A percentile compares a stretch with the other conserved stretches of the same genome.
These are phyloP conservation scores for Danio tinwini DNA, from an alignment of 2,797 vertebrate genomes.

Conservation along the genomic window DNA sequence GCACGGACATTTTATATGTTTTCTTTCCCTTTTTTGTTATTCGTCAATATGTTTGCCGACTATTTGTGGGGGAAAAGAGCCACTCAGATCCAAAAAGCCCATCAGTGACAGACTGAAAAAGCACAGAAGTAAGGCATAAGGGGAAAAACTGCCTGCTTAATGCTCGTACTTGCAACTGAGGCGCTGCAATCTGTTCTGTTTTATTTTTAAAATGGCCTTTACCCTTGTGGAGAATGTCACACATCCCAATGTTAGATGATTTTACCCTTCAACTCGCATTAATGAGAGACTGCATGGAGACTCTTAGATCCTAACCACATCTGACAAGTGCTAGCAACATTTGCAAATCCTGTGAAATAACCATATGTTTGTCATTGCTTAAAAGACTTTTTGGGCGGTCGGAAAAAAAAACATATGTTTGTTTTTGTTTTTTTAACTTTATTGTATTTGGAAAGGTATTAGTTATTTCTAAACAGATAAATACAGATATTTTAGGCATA, in stretches of 20 bases:
- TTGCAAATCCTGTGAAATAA: constrained; percentile 49
- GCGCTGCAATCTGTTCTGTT: constrained; percentile 51
- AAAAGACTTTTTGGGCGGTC: constrained; percentile 31
- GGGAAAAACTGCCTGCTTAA: constrained; percentile 48
- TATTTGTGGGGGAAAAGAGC: constrained; percentile 55
- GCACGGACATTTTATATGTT: constrained; percentile 35
- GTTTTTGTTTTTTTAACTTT: constrained; percentile 17
- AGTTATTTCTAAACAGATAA: neutral
- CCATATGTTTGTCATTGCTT: constrained; percentile 46
- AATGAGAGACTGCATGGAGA: constrained; percentile 52
- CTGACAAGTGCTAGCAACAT: constrained; percentile 57
- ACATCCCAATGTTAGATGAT: constrained; percentile 51
- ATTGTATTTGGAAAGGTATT: constrained; percentile 23
- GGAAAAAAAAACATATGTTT: constrained; percentile 28
- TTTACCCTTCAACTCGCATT: constrained; percentile 49
- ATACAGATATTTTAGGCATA: neutral
- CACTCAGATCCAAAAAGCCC: constrained; percentile 55
- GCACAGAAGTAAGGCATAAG: constrained; percentile 58
- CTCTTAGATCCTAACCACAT: constrained; percentile 46
- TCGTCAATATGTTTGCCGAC: constrained; percentile 60
- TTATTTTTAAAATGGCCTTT: constrained; percentile 65
- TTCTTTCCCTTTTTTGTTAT: constrained; percentile 36
- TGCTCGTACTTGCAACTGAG: constrained; percentile 52
- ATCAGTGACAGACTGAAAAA: constrained; percentile 55
- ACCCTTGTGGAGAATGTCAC: constrained; percentile 56